Conservation (phyloP, 1,140 invertebrate genomes). For the Hypsibius dujardini region DNA sequence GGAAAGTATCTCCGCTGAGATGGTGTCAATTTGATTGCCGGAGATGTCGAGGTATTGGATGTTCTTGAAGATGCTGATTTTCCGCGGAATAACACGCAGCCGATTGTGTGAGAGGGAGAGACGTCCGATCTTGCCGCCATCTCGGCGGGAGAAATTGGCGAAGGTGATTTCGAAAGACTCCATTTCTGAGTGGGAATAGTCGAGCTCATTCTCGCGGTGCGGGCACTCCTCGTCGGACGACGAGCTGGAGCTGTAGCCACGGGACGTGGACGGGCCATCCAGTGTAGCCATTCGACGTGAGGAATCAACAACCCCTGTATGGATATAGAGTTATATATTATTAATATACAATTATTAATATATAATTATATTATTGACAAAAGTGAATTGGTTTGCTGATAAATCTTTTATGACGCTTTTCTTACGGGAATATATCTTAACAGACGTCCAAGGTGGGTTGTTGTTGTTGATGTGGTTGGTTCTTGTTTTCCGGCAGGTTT, state of each 20-base stretch:
- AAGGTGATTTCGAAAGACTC: constrained; percentile 12
- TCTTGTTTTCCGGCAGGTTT: too few species aligned
- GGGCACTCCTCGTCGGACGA: not conserved
- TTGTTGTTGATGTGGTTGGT: too few species aligned
- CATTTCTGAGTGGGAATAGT: constrained; percentile 12
- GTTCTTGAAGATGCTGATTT: constrained; percentile 34
- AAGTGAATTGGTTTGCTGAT: too few species aligned
- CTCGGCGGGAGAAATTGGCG: constrained; percentile 15
- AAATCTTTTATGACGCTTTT: too few species aligned
- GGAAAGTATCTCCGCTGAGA: constrained; percentile 54
- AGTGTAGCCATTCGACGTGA: too few species aligned
- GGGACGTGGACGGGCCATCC: not conserved
- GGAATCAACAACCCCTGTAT: too few species aligned
- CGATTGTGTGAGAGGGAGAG: constrained; percentile 32
- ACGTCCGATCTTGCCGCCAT: not conserved
- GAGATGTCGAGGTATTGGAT: constrained; percentile 57
- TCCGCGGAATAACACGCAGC: constrained; percentile 29
- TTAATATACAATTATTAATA: too few species aligned
- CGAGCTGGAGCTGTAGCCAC: not conserved
- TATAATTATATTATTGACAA: too few species aligned
- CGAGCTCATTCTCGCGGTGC: not conserved
- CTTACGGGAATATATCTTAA: too few species aligned
- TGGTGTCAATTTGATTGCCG: constrained; percentile 54
- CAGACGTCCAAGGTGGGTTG: too few species aligned
- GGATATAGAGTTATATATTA: too few species aligned